Evolutionary conservation across 2,888 invertebrate genomes (phyloP).

Genomic region (Halictus quadricinctus): DNA sequence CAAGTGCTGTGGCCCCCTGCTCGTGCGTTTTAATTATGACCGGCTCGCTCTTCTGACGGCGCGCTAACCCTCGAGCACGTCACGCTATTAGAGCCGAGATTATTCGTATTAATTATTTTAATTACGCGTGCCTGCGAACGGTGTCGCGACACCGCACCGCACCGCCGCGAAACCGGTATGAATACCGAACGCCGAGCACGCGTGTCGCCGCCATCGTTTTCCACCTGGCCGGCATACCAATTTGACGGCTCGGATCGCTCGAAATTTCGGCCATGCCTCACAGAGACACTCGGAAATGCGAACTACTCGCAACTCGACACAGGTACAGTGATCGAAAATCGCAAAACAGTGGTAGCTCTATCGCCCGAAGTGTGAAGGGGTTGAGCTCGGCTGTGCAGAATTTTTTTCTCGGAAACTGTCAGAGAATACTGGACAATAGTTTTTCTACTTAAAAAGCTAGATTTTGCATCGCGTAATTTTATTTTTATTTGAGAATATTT

Average conservation of each 20-base stretch:
- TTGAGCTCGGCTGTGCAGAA: no score
- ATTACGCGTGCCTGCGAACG: constrained; percentile 67
- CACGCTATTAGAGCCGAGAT: constrained; percentile 74
- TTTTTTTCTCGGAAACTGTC: no score
- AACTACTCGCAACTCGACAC: no score
- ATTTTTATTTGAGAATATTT: no score
- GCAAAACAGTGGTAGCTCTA: no score
- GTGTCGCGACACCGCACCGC: neutral
- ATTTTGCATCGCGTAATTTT: no score
- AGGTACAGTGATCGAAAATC: no score
- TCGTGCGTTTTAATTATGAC: constrained; percentile 77
- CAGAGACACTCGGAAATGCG: neutral
- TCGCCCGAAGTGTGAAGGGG: no score
- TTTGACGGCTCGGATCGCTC: neutral
- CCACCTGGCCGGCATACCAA: neutral
- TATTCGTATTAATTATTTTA: constrained; percentile 79
- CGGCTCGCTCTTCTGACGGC: constrained; percentile 39
- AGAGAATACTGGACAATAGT: no score
- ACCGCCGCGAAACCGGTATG: neutral
- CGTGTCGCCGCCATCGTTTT: constrained; percentile 2
- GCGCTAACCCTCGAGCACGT: constrained; percentile 63
- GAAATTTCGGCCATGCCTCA: neutral
- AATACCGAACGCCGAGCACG: constrained; percentile 14
- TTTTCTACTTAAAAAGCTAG: no score
- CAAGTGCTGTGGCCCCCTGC: constrained; percentile 52